phyloP scores from a whole-genome alignment of 2,797 vertebrate genomes.

The Varecia variegata region DNA sequence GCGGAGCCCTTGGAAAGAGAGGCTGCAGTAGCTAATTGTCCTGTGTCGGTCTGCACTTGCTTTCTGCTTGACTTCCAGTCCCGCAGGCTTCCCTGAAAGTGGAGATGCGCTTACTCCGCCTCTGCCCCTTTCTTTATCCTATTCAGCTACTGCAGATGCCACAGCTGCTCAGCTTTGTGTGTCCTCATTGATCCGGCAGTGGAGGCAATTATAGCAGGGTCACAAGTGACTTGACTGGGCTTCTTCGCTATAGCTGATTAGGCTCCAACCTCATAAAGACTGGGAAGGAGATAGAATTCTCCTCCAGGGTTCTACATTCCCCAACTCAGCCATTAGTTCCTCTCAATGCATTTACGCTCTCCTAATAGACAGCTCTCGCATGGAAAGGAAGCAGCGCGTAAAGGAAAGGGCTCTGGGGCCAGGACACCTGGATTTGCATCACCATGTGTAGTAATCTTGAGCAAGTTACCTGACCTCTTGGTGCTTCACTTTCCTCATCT shows the following conservation, averaged over 20 bases:
- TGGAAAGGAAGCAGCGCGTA: neutral
- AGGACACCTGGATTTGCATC: neutral
- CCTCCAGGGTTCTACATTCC: neutral
- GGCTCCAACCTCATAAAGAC: neutral
- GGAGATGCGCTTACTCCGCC: neutral
- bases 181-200: conserved; percentile 20
- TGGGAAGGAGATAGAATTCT: conserved; percentile 42
- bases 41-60: neutral
- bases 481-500: neutral
- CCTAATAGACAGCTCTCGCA: neutral
- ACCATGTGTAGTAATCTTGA: neutral
- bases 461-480: neutral
- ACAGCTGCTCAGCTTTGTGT: conserved; percentile 46
- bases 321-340: neutral
- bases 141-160: neutral
- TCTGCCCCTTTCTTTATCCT: neutral
- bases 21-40: neutral
- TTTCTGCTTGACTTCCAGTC: neutral
- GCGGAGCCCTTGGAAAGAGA: neutral
- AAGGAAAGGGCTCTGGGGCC: neutral
- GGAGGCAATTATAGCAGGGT: neutral
- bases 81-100: neutral
- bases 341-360: neutral
- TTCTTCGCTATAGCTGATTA: neutral
- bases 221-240: conserved; percentile 2